Percentiles rank a stretch among this genome's conserved stretches.
These are phyloP conservation scores for Gryllus bimaculatus DNA, from an alignment of 1,140 invertebrate genomes.

Conservation along the genomic window DNA sequence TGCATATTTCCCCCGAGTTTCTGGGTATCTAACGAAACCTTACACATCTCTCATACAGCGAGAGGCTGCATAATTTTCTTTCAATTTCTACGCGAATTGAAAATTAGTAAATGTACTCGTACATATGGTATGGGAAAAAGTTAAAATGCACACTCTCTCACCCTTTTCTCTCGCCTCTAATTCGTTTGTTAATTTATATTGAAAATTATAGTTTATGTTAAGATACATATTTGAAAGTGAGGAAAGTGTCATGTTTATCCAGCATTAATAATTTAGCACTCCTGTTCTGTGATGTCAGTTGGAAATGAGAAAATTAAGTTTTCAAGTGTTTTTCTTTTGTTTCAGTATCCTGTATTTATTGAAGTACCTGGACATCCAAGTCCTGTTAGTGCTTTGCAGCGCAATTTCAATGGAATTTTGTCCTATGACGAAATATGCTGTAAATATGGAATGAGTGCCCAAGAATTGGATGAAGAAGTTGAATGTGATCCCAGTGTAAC, in stretches of 20 bases:
- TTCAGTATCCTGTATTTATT: conserved; percentile 19
- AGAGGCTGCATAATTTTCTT: too few species aligned
- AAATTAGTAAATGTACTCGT: too few species aligned
- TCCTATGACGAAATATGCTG: conserved; percentile 87
- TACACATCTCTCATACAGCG: too few species aligned
- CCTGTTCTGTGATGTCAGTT: not conserved
- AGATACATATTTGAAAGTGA: too few species aligned
- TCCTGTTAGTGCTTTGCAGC: conserved; percentile 38
- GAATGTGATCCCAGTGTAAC: conserved; percentile 76
- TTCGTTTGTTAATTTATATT: not conserved
- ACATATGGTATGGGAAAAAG: too few species aligned
- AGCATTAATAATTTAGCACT: not conserved
- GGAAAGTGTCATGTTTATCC: not conserved
- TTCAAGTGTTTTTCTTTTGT: not conserved
- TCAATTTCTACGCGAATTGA: too few species aligned
- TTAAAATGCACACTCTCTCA: too few species aligned
- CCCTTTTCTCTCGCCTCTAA: too few species aligned
- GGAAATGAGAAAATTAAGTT: not conserved
- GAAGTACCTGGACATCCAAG: not conserved
- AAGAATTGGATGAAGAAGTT: conserved; percentile 74
- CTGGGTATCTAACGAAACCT: too few species aligned
- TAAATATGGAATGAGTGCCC: conserved; percentile 63
- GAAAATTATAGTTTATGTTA: conserved; percentile 10
- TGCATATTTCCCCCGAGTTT: too few species aligned
- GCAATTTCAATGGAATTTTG: conserved; percentile 67